phyloP scores from a whole-genome alignment of 2,113 vertebrate species.

The Cyprinus carpio region DNA sequence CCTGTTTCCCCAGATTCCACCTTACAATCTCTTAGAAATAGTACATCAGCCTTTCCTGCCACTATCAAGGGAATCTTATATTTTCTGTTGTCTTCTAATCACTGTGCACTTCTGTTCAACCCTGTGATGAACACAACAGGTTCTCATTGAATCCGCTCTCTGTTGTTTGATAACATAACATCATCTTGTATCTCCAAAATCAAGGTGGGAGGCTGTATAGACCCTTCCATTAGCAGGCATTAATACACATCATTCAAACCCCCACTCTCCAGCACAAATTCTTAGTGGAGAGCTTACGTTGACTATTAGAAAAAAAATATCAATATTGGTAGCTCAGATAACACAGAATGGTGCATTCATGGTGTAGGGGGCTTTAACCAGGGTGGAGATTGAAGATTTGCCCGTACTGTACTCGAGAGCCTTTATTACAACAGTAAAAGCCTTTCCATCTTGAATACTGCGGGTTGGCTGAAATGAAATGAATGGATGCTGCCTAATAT shows the following conservation, averaged over 20 bases:
- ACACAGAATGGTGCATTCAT: constrained; percentile 18
- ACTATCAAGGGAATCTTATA: not conserved
- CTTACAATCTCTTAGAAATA: constrained; percentile 17
- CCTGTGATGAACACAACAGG: not conserved
- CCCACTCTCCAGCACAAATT: constrained; percentile 9
- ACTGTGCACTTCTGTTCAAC: not conserved
- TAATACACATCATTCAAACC: constrained; percentile 46
- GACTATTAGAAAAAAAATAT: constrained; percentile 49
- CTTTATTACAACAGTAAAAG: constrained; percentile 10
- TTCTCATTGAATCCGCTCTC: not conserved
- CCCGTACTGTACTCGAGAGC: constrained; percentile 1
- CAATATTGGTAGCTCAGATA: constrained; percentile 51
- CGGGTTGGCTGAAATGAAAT: not conserved
- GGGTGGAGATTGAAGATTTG: constrained; percentile 1
- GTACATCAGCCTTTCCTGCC: constrained; percentile 25
- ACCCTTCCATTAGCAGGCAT: constrained; percentile 34
- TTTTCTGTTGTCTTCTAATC: constrained; percentile 2
- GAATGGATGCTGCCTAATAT: constrained; percentile 9
- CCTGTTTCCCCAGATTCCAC: constrained; percentile 24
- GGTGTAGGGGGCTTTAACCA: constrained; percentile 27
- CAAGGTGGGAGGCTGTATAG: constrained; percentile 6
- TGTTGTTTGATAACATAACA: constrained; percentile 20
- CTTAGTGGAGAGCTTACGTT: constrained; percentile 23
- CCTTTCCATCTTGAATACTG: not conserved
- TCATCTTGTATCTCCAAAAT: constrained; percentile 6